Evolutionary conservation across 1,140 invertebrate genomes (phyloP), one percentile per base, ranked within the genome.

Genomic region (Macrosteles quadrilineatus): DNA sequence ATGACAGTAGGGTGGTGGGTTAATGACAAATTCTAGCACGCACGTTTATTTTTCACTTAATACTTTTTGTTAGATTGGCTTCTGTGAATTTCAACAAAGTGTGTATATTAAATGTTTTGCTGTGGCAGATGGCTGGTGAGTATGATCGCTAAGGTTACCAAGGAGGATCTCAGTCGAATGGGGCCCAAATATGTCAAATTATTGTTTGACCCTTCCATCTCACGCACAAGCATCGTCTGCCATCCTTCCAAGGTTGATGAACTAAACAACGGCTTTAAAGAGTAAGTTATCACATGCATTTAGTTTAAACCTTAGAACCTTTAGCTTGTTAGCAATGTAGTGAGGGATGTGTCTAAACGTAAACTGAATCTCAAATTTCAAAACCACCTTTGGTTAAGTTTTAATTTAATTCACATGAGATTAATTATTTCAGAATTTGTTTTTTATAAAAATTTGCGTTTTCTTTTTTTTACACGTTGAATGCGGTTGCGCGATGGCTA

Each of bases 241-340:
- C 87, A 91, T 78, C 88, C 91, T n/a, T 83, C 86, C 55, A 93
- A 93, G 81, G 85, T 88, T 43, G 77, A 85, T 19, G 88, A 91
- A 77, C 82, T 91, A 65, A 79, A 82, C 23, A 79, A 83, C 12
- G 86, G 84, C 43, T 90, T 96, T 74, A 84, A 85, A 76, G 82
- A 83, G 90, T 92, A 81, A 85, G 84, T 84, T 29, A n/a, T 30
- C 29, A n/a, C 11, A 64, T 21, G 19, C 17, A n/a, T 17, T n/a
- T 55, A 12, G 23, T 23, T 55, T 55, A 12, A 55, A n/a, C n/a
- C n/a, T n/a, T n/a, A n/a, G n/a, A n/a, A n/a, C n/a, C n/a, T n/a
- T n/a, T n/a, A n/a, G 40, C n/a, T 11, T 43, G n/a, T 43, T 43
- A 11, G 9, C 40, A 43, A 43, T 43, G n/a, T 43, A 11, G 9